Base-by-base conservation (phyloP, 2,113 vertebrate genomes). In the Syngnathoides biaculeatus region DNA sequence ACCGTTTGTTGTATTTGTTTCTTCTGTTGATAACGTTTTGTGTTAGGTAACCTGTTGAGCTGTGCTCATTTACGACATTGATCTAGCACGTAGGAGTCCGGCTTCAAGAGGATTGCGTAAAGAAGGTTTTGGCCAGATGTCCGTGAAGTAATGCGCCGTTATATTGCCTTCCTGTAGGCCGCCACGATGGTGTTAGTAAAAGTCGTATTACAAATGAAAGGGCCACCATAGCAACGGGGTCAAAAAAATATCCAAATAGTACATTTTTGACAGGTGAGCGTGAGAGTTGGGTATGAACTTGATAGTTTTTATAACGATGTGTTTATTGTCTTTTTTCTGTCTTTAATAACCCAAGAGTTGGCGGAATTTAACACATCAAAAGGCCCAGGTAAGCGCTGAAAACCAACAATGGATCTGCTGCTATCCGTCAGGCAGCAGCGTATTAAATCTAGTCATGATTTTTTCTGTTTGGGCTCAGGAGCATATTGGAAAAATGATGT, bases 401-500 rank as follows among this genome's bases (percentile, higher is more conserved):
- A 62, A 62, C 38, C 38, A 62, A 43, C 60, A 62, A 62, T 26
- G 26, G 40, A 43, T 62, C 39, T 39, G 0, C 59, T 61, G 39
- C 39, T 43, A 24, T 62, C 22, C 38, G 22, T 43, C 60, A 43
- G 13, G 60, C 60, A 45, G 39, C 40, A 45, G 13, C 12, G 1
- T 62, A 17, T 24, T 42, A 62, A 62, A 62, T 42, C 59, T 22
- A 62, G 38, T 42, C 55, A 35, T 27, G 26, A 57, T 7, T 30
- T 26, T 57, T 27, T 57, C 40, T 14, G 40, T 7, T 43, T 15
- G 59, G 39, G n/a, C 59, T 42, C 59, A 62, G 59, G 59, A 62
- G n/a, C 39, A 61, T 38, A 20, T 42, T 8, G 60, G 60, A 62
- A 62, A 62, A 62, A 62, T 62, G 60, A 62, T 62, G 60, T 62